Conservation (phyloP, 2,888 invertebrate species). For the Teinopalpus imperialis region DNA sequence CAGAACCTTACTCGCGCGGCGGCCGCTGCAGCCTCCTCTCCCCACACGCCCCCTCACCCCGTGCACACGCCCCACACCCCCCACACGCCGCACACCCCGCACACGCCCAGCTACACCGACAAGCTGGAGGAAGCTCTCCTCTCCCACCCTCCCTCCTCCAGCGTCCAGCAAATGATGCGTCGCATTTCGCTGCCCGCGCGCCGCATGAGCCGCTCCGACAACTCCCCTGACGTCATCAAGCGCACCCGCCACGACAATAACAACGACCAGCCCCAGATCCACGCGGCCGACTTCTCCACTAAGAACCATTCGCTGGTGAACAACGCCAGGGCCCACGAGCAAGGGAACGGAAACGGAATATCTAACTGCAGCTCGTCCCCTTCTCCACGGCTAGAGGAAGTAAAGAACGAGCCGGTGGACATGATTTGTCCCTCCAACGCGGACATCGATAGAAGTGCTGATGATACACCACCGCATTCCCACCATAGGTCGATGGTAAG, state of each 20-base stretch:
- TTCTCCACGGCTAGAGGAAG: slow-evolving; percentile 83
- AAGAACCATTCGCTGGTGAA: slow-evolving; percentile 83
- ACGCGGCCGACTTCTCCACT: slow-evolving; percentile 74
- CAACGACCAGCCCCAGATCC: slow-evolving; percentile 82
- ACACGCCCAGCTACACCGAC: slow-evolving; percentile 63
- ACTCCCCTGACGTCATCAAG: slow-evolving; percentile 85
- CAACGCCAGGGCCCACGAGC: slow-evolving; percentile 79
- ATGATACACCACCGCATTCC: slow-evolving; percentile 82
- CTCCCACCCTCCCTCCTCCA: slow-evolving; percentile 62
- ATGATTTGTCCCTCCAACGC: slow-evolving; percentile 86
- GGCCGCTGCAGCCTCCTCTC: slow-evolving; percentile 80
- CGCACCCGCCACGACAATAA: slow-evolving; percentile 84
- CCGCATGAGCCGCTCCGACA: slow-evolving; percentile 83
- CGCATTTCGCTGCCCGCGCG: slow-evolving; percentile 70
- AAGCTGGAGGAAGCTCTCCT: slow-evolving; percentile 72
- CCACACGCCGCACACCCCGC: slow-evolving; percentile 62
- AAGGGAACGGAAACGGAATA: slow-evolving; percentile 81
- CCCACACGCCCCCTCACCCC: slow-evolving; percentile 79
- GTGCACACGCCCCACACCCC: slow-evolving; percentile 49
- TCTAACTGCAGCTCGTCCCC: slow-evolving; percentile 77
- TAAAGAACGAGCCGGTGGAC: slow-evolving; percentile 93
- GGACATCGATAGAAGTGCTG: slow-evolving; percentile 82
- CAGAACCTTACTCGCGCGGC: slow-evolving; percentile 85
- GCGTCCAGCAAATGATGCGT: slow-evolving; percentile 85
- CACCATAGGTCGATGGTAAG: slow-evolving; percentile 76